phyloP scores from a whole-genome alignment of 1,140 invertebrate genomes.

The Araneus ventricosus region DNA sequence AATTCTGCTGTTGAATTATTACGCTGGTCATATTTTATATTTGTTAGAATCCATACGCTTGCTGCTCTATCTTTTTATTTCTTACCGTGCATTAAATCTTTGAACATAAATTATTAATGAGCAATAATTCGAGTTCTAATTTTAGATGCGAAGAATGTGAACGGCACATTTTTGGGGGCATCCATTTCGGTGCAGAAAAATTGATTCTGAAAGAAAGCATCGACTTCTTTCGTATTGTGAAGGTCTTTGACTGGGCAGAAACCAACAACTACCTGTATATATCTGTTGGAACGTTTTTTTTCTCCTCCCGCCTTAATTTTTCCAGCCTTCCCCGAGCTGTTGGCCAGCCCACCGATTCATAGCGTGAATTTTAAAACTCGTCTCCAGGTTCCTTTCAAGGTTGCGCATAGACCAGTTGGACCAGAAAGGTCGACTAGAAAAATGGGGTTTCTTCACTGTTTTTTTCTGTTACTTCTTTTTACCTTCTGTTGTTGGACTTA shows the following conservation, averaged over 20 bases:
- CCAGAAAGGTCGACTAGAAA: conserved; percentile 63
- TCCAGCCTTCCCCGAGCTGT: conserved; percentile 38
- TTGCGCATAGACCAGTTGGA: conserved; percentile 65
- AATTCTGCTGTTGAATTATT: no score
- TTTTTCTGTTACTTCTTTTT: neutral
- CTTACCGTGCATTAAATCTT: no score
- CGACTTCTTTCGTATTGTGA: neutral
- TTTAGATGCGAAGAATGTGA: no score
- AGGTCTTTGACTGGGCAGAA: conserved; percentile 58
- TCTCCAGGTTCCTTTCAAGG: conserved; percentile 61
- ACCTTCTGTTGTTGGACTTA: neutral
- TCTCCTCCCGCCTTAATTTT: conserved; percentile 37
- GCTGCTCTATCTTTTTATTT: no score
- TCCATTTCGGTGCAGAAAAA: no score
- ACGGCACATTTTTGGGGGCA: no score
- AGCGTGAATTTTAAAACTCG: conserved; percentile 70
- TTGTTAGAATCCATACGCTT: no score
- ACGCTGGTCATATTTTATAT: no score
- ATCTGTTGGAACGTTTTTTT: neutral
- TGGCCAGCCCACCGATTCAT: conserved; percentile 52
- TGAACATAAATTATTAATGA: no score
- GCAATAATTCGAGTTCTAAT: no score
- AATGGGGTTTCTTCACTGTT: neutral
- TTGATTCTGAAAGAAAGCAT: no score
- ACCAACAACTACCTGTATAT: neutral